phyloP scores from a whole-genome alignment of 2,888 invertebrate genomes.

The Hydriomena furcata region DNA sequence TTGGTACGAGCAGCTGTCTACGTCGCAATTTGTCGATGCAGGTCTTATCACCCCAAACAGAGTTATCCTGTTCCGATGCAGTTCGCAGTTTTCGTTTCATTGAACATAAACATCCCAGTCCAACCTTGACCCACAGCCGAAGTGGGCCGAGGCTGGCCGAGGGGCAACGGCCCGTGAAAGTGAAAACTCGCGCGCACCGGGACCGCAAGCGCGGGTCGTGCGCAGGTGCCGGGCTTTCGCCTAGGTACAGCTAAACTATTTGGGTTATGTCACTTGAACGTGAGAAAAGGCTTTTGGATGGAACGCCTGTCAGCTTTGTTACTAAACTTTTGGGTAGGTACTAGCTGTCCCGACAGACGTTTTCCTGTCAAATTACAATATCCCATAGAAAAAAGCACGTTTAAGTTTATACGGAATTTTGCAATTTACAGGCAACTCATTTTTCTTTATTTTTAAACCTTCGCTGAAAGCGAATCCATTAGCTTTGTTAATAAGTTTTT shows the following conservation, averaged over 20 bases:
- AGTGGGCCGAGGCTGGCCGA: conserved; percentile 56
- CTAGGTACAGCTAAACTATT: conserved; percentile 42
- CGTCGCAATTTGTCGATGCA: not conserved
- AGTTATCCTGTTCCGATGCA: conserved; percentile 10
- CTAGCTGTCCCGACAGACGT: no score
- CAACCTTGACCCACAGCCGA: conserved; percentile 60
- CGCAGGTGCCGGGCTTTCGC: conserved; percentile 48
- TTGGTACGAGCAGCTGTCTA: no score
- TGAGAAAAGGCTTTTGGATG: conserved; percentile 5
- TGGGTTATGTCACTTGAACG: conserved; percentile 35
- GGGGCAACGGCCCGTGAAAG: conserved; percentile 68
- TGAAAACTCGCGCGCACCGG: conserved; percentile 58
- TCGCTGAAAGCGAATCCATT: no score
- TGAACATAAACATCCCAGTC: conserved; percentile 33
- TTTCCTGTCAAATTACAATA: no score
- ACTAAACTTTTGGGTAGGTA: no score
- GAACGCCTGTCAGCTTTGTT: no score
- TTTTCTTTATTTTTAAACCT: no score
- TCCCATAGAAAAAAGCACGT: no score
- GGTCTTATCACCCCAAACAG: conserved; percentile 5
- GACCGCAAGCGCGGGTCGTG: conserved; percentile 42
- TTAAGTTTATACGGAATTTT: no score
- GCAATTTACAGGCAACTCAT: no score
- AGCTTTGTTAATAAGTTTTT: no score
- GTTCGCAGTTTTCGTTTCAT: conserved; percentile 19